Base-by-base conservation (phyloP, 2,797 vertebrate species). In the Cygnus olor region DNA sequence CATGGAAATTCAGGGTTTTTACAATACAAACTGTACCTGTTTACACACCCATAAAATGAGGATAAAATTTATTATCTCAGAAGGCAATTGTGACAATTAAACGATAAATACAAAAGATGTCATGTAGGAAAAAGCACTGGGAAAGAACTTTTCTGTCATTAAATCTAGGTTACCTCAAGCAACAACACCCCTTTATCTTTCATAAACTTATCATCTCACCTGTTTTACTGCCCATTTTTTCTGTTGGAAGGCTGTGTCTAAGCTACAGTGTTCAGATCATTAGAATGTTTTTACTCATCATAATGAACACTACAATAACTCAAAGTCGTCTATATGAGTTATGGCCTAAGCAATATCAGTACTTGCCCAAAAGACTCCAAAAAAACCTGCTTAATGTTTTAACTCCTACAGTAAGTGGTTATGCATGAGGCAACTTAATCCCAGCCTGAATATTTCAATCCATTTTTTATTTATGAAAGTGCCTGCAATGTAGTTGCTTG, bases 1-100 rank as follows among this genome's bases (percentile, higher is more conserved):
- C 28, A 11, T 73, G 95, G 94, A 94, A 95, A 95, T 93, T 93
- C 90, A 72, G 95, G 94, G 95, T 69, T 96, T 97, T 96, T 94
- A 94, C 95, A 85, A 47, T 64, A 84, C 54, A 88, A 58, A 18
- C 16, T 21, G 2, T 88, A 78, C 57, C 61, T 92, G 65, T 91
- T 96, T 97, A 85, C 92, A 94, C n/a, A 38, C 24, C 63, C 57
- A 70, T 87, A 92, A 96, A 96, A 90, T 63, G 30, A 74, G 87
- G 73, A 34, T 79, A 82, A 85, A 16, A 11, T 14, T 80, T 40
- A 60, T 87, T 90, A 85, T 74, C 78, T 94, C 65, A 93, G 57
- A 95, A 91, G 58, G 74, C 61, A 90, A 87, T 80, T 82, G 64
- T 65, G 80, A 93, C 76, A 87, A 84, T 96, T 82, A 96, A 93